phyloP scores from a whole-genome alignment of 2,113 vertebrate genomes.

The Carettochelys insculpta region DNA sequence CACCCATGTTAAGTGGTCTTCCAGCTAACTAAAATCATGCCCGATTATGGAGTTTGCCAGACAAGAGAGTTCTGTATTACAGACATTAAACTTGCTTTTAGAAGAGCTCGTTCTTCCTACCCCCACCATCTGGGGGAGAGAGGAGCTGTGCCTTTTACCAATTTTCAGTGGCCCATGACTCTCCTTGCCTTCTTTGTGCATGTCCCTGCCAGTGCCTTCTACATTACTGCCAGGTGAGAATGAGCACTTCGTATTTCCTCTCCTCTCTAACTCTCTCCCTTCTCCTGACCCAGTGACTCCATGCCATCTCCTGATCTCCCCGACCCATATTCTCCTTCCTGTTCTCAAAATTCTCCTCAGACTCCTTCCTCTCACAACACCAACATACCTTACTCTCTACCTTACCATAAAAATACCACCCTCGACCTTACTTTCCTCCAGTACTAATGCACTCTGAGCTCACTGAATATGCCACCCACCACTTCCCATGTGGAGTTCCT shows the following conservation, averaged over 20 bases:
- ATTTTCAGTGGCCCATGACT: too few species aligned
- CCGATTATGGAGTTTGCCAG: too few species aligned
- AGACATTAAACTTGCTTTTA: too few species aligned
- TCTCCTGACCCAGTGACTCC: not conserved
- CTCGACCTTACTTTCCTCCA: not conserved
- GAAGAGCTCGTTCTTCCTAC: too few species aligned
- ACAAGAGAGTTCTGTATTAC: too few species aligned
- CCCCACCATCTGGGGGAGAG: too few species aligned
- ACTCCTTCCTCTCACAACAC: not conserved
- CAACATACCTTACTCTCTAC: not conserved
- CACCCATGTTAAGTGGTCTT: too few species aligned
- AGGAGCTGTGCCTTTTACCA: too few species aligned
- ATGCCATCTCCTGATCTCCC: not conserved
- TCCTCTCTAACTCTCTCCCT: not conserved
- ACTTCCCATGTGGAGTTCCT: not conserved
- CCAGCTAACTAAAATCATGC: too few species aligned
- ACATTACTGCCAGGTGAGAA: not conserved
- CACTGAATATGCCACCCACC: not conserved
- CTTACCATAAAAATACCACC: not conserved
- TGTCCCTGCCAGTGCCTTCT: not conserved
- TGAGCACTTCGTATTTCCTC: accelerated
- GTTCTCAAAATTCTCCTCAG: not conserved
- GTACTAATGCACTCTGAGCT: not conserved
- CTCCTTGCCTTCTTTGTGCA: too few species aligned
- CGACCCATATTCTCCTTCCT: not conserved